phyloP scores from a whole-genome alignment of 2,888 invertebrate species.

The Harpagoxenus sublaevis region DNA sequence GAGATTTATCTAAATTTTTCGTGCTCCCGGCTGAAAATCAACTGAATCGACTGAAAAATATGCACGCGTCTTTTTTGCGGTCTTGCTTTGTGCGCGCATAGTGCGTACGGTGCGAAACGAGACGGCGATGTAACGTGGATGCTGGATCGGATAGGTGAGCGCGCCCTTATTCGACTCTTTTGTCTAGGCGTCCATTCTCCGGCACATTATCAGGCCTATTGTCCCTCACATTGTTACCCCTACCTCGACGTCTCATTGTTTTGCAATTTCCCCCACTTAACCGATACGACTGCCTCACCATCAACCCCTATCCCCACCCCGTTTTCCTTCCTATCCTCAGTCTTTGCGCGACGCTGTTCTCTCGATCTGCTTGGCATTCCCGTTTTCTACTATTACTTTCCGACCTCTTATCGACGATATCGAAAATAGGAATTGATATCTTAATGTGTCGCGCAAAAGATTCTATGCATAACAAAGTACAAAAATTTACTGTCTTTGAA shows the following conservation, averaged over 20 bases:
- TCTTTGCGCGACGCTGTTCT: constrained; percentile 51
- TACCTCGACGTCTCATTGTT: constrained; percentile 84
- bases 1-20: constrained; percentile 48
- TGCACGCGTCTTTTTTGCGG: constrained; percentile 66
- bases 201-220: constrained; percentile 86
- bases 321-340: constrained; percentile 60
- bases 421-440: constrained; percentile 55
- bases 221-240: constrained; percentile 86
- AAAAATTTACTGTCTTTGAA: background rate
- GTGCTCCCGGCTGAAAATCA: constrained; percentile 22
- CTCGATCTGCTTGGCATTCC: constrained; percentile 39
- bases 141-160: constrained; percentile 77
- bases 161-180: constrained; percentile 85
- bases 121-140: constrained; percentile 77
- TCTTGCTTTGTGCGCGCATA: constrained; percentile 33
- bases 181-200: constrained; percentile 86
- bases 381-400: constrained; percentile 22
- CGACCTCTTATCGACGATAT: constrained; percentile 13
- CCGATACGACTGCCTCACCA: constrained; percentile 82
- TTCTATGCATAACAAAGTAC: background rate
- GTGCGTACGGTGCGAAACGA: constrained; percentile 69
- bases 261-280: constrained; percentile 86
- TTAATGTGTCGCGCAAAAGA: constrained; percentile 31
- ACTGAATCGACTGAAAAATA: constrained; percentile 30
- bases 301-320: constrained; percentile 68